phyloP scores from a whole-genome alignment of 2,113 vertebrate genomes.

The Formicarius rufipectus region DNA sequence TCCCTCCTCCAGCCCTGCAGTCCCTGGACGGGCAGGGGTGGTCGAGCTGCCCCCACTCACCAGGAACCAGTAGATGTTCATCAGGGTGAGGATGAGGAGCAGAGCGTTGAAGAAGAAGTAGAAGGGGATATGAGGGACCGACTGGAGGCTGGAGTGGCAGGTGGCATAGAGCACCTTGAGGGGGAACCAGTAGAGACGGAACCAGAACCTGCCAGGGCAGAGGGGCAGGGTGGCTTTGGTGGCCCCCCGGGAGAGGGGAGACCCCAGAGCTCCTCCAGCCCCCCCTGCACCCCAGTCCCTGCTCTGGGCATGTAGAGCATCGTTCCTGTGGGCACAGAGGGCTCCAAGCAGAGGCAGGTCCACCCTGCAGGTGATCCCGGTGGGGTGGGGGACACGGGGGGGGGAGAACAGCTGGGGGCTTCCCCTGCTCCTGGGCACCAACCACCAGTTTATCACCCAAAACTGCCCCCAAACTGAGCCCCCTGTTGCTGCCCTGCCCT shows the following conservation, averaged over 20 bases:
- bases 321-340: rapidly evolving
- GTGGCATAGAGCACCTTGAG: slow-evolving; percentile 94
- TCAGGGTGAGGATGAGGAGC: slow-evolving; percentile 86
- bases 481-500: background rate
- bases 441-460: background rate
- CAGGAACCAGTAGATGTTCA: slow-evolving; percentile 99
- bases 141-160: slow-evolving; percentile 85
- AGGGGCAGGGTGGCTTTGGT: background rate
- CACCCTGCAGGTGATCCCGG: rapidly evolving
- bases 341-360: no score
- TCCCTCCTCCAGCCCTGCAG: background rate
- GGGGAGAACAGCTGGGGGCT: rapidly evolving
- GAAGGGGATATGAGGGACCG: slow-evolving; percentile 89
- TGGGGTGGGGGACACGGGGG: no score
- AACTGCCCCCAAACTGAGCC: rapidly evolving
- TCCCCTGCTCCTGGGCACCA: background rate
- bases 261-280: background rate
- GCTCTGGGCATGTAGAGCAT: background rate
- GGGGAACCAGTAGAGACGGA: slow-evolving; percentile 98
- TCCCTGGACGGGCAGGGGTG: background rate
- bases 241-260: background rate
- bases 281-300: background rate
- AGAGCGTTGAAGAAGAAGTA: slow-evolving; percentile 98
- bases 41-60: slow-evolving; percentile 73
- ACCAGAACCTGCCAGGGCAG: slow-evolving; percentile 89